phyloP scores from a whole-genome alignment of 2,113 vertebrate species.

The Rhynchopsitta pachyrhyncha region DNA sequence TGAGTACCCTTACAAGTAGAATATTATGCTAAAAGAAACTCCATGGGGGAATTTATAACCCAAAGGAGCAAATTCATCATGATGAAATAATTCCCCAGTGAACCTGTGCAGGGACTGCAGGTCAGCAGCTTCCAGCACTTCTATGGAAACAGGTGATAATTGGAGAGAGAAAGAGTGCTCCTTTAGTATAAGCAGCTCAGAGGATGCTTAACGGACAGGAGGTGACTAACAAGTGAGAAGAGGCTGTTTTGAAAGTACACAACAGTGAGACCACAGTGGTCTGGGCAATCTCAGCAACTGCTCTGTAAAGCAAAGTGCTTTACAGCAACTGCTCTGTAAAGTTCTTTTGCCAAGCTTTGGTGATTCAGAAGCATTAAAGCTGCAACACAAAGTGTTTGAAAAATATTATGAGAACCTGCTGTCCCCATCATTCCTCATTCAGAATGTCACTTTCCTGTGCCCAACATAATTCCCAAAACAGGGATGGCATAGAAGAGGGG shows the following conservation, averaged over 20 bases:
- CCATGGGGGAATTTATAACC: neutral
- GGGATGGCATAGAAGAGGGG: neutral
- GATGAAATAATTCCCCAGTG: neutral
- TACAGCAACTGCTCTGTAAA: neutral
- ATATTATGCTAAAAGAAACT: neutral
- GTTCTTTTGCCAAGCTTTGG: neutral
- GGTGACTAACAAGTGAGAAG: neutral
- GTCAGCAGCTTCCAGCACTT: constrained; percentile 14
- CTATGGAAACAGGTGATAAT: constrained; percentile 8
- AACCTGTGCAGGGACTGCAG: neutral
- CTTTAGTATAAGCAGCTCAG: neutral
- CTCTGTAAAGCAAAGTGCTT: neutral
- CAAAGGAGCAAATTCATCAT: neutral
- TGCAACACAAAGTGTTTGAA: neutral
- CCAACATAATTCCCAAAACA: neutral
- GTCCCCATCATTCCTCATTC: neutral
- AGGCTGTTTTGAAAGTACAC: neutral
- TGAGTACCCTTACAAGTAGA: neutral
- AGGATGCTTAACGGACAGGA: neutral
- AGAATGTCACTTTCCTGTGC: neutral
- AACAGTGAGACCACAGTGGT: neutral
- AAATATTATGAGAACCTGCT: neutral
- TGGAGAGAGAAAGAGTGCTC: neutral
- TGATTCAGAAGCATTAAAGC: neutral
- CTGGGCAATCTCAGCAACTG: neutral